Conservation (phyloP, 1,140 invertebrate genomes). For the Papilio aristodemus region DNA sequence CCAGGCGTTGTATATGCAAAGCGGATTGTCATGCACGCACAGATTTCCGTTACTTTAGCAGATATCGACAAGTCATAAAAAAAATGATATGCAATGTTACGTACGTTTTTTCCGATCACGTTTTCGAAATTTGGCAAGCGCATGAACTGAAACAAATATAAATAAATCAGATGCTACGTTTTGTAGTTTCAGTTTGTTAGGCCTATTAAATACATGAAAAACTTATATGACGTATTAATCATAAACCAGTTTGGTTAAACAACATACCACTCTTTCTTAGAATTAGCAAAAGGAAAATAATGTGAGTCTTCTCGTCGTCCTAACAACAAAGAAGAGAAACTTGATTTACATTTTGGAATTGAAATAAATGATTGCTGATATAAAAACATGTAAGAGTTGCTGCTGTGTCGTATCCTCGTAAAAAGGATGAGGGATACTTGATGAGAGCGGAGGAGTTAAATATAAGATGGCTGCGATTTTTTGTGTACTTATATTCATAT, state of each 20-base stretch:
- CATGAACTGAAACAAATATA: constrained; percentile 1
- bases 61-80: constrained; percentile 28
- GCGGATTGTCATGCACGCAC: constrained; percentile 27
- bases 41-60: constrained; percentile 26
- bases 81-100: constrained; percentile 17
- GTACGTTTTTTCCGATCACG: constrained; percentile 16
- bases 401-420: too few species aligned
- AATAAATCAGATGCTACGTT: neutral
- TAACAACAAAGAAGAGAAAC: too few species aligned
- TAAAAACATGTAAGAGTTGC: too few species aligned
- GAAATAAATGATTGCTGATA: too few species aligned
- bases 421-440: too few species aligned
- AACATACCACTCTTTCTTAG: neutral
- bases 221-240: neutral
- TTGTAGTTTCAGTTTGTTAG: neutral
- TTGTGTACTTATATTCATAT: too few species aligned
- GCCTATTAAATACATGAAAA: neutral
- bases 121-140: constrained; percentile 16
- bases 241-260: neutral
- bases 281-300: neutral
- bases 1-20: constrained; percentile 28
- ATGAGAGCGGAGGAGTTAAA: too few species aligned
- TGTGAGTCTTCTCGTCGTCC: too few species aligned
- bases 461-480: too few species aligned
- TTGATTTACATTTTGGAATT: too few species aligned